Percentiles rank a stretch among this genome's conserved stretches.
These are phyloP conservation scores for Drosophila santomea DNA, from an alignment of 1,140 invertebrate genomes.

Conservation along the genomic window DNA sequence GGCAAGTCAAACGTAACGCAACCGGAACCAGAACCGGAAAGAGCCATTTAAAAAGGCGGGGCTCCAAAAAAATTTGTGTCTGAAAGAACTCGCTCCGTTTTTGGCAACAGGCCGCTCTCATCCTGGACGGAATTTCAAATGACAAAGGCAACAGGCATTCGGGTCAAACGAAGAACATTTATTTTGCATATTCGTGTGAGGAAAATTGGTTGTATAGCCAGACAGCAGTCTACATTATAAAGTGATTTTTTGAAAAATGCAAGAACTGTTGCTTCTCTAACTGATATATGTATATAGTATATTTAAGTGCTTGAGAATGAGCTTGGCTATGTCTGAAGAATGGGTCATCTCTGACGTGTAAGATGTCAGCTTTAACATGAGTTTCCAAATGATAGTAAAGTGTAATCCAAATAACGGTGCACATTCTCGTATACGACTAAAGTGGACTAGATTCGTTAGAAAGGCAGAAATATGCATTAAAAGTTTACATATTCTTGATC, in stretches of 20 bases:
- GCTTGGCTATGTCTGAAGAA: too few species aligned
- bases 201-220: conserved; percentile 42
- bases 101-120: conserved; percentile 48
- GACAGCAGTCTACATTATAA: conserved; percentile 9
- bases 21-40: conserved; percentile 71
- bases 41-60: conserved; percentile 70
- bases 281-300: too few species aligned
- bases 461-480: too few species aligned
- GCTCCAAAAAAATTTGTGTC: conserved; percentile 17
- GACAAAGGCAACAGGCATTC: conserved; percentile 34
- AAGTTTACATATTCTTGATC: not conserved
- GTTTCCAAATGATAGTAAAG: too few species aligned
- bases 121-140: conserved; percentile 20
- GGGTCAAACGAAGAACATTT: conserved; percentile 50
- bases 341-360: too few species aligned
- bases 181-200: conserved; percentile 44
- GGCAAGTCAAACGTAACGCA: conserved; percentile 75
- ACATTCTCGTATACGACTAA: too few species aligned
- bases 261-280: conserved; percentile 5
- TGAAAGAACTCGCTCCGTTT: conserved; percentile 27
- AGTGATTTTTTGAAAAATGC: conserved; percentile 39
- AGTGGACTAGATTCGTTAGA: too few species aligned
- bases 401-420: too few species aligned
- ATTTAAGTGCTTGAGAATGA: too few species aligned
- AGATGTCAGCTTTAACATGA: too few species aligned